Conservation (phyloP, 2,113 vertebrate genomes). For the Cottus gobio region DNA sequence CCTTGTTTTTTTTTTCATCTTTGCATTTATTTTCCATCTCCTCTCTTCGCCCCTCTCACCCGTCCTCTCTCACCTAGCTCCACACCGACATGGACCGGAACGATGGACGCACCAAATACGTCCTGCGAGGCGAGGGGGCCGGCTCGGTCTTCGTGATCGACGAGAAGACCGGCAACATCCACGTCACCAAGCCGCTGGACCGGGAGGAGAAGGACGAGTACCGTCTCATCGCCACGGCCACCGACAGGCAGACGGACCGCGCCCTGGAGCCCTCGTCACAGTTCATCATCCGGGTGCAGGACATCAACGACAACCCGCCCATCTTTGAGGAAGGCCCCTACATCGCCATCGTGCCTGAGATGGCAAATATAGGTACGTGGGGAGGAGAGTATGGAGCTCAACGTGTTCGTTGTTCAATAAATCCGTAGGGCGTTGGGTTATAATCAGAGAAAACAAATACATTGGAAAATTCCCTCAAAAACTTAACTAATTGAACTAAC, state of each 20-base stretch:
- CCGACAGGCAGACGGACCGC: slow-evolving; percentile 89
- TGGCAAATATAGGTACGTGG: slow-evolving; percentile 89
- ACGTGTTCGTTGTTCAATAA: background rate
- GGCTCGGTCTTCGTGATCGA: slow-evolving; percentile 94
- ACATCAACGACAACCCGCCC: slow-evolving; percentile 94
- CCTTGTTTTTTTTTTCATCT: background rate
- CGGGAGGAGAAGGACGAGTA: slow-evolving; percentile 94
- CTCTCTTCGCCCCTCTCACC: background rate
- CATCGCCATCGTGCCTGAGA: slow-evolving; percentile 90
- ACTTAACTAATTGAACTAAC: no score
- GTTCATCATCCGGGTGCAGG: slow-evolving; percentile 94
- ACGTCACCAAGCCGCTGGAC: slow-evolving; percentile 93
- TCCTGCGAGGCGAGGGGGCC: slow-evolving; percentile 91
- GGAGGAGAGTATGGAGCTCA: background rate
- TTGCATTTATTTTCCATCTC: background rate
- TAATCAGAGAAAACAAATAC: background rate
- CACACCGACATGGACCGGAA: slow-evolving; percentile 93
- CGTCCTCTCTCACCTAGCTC: slow-evolving; percentile 77
- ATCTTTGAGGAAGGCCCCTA: slow-evolving; percentile 90
- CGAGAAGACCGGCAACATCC: slow-evolving; percentile 94
- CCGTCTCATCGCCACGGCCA: slow-evolving; percentile 89
- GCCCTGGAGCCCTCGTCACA: slow-evolving; percentile 92
- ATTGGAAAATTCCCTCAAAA: background rate
- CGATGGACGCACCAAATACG: slow-evolving; percentile 90
- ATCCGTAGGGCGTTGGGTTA: background rate